These are phyloP conservation scores for Oryzaephilus surinamensis DNA, from an alignment of 1,140 invertebrate species.

Conservation along the genomic window DNA sequence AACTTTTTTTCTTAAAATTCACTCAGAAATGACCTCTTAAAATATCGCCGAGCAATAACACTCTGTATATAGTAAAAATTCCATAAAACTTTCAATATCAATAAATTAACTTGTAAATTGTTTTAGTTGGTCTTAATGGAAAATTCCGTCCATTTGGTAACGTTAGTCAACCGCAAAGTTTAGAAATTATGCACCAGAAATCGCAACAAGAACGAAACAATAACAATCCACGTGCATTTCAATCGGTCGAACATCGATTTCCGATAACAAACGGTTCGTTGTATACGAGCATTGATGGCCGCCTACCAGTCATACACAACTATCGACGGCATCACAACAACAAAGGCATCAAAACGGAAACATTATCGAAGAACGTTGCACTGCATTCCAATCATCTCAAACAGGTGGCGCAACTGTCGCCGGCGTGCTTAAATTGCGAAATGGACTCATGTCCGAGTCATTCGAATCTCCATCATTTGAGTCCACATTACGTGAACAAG, in stretches of 20 bases:
- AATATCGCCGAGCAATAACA: too few relatives aligned
- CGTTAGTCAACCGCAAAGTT: slow-evolving; percentile 29
- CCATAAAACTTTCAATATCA: background rate
- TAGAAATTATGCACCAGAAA: slow-evolving; percentile 23
- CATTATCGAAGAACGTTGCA: too few relatives aligned
- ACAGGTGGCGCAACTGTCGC: background rate
- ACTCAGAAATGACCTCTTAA: too few relatives aligned
- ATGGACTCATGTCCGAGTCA: slow-evolving; percentile 24
- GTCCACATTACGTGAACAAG: slow-evolving; percentile 22
- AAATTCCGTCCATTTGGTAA: slow-evolving; percentile 45
- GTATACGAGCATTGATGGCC: slow-evolving; percentile 40
- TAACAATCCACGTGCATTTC: slow-evolving; percentile 12
- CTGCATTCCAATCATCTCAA: too few relatives aligned
- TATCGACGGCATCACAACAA: slow-evolving; percentile 36
- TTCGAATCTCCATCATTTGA: slow-evolving; percentile 25
- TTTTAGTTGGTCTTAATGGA: slow-evolving; percentile 44
- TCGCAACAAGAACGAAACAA: background rate
- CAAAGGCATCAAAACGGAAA: slow-evolving; percentile 16
- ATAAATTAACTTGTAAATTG: slow-evolving; percentile 1
- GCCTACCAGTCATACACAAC: slow-evolving; percentile 38
- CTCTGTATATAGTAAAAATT: too few relatives aligned
- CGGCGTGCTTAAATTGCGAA: slow-evolving; percentile 20
- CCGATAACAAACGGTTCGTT: slow-evolving; percentile 51
- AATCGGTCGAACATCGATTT: slow-evolving; percentile 43
- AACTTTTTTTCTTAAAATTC: too few relatives aligned